Conservation (phyloP, 2,888 invertebrate species). For the Watsonalla cultraria region DNA sequence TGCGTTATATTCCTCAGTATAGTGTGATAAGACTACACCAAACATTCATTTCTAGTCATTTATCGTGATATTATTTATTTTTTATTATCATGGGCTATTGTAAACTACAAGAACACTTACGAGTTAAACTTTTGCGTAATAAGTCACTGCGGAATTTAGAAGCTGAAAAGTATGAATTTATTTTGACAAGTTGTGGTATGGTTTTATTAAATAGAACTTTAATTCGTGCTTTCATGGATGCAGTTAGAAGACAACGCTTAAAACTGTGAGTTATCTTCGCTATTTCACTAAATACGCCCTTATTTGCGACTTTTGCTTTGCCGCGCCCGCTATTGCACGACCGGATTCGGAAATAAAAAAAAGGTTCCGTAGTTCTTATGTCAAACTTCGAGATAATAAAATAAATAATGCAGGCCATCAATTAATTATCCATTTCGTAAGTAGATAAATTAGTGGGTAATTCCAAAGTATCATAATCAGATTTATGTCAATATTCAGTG, state of each 20-base stretch:
- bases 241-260: conserved; percentile 13
- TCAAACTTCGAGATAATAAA: too few relatives aligned
- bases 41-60: neutral
- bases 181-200: conserved; percentile 18
- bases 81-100: conserved; percentile 31
- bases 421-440: too few relatives aligned
- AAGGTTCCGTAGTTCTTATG: too few relatives aligned
- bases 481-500: too few relatives aligned
- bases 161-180: conserved; percentile 26
- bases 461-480: too few relatives aligned
- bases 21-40: conserved; percentile 3
- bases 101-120: conserved; percentile 20
- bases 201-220: conserved; percentile 14
- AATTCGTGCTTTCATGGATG: conserved; percentile 19
- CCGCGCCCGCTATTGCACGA: too few relatives aligned
- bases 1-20: neutral
- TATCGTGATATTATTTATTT: conserved; percentile 1
- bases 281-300: too few relatives aligned
- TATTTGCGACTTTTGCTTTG: too few relatives aligned
- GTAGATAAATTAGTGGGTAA: too few relatives aligned
- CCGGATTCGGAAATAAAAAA: too few relatives aligned
- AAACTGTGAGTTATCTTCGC: conserved; percentile 26
- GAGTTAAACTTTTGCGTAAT: conserved; percentile 14
- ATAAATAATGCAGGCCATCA: too few relatives aligned
- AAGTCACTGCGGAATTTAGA: conserved; percentile 16